phyloP scores from a whole-genome alignment of 2,113 vertebrate species.

The Thryonomys swinderianus region DNA sequence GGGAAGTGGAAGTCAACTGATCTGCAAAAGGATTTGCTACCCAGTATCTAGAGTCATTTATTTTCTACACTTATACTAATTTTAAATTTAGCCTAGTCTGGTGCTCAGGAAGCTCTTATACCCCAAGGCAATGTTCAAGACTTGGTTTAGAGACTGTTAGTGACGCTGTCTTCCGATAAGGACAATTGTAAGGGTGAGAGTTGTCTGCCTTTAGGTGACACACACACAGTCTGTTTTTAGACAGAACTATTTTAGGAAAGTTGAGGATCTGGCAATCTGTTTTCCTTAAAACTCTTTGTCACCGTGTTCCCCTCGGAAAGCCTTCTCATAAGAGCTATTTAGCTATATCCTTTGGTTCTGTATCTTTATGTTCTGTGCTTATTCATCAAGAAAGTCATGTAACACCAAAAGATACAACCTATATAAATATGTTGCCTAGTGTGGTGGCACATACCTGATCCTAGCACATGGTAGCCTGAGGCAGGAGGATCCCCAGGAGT shows the following conservation, averaged over 20 bases:
- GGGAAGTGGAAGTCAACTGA: not conserved
- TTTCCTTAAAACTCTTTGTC: slow-evolving; percentile 33
- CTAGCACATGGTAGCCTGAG: not conserved
- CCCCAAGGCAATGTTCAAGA: not conserved
- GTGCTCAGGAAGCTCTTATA: slow-evolving; percentile 14
- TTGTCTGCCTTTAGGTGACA: not conserved
- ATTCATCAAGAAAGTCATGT: not conserved
- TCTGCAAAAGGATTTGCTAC: not conserved
- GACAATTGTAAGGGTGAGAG: not conserved
- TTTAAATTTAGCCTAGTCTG: not conserved
- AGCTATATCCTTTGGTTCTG: not conserved
- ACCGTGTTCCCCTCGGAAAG: not conserved
- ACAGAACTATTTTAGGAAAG: slow-evolving; percentile 11
- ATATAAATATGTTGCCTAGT: not conserved
- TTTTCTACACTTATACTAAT: not conserved
- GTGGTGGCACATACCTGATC: not conserved
- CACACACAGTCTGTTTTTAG: not conserved
- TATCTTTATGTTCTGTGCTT: not conserved
- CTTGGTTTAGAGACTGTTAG: not conserved
- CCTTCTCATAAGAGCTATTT: not conserved
- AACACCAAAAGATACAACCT: not conserved
- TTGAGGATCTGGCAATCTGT: not conserved
- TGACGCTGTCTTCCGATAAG: not conserved
- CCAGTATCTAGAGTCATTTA: not conserved
- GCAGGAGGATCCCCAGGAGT: not conserved